Base-by-base conservation (phyloP, 2,113 vertebrate genomes). In the Campylorhamphus procurvoides region DNA sequence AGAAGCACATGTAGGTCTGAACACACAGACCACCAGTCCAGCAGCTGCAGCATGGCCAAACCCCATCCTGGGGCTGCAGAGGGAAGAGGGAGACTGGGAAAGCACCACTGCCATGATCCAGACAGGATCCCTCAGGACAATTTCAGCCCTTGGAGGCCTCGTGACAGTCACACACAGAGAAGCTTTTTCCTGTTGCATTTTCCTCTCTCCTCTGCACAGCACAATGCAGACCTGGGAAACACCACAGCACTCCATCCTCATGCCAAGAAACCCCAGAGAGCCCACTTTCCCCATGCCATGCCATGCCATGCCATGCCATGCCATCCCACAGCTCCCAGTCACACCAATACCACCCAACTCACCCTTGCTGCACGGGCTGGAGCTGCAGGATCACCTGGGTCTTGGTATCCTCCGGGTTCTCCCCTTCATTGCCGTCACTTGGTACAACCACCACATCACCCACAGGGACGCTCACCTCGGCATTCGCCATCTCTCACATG, bases 351-450 rank as follows among this genome's bases (percentile, higher is more conserved):
- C 33, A 5, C 22, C 52, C 66, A 31, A 97, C 98, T 97, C 98
- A 99, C 99, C 99, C 98, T 63, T 99, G 98, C 42, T 98, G 97
- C 93, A 99, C 98, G 5, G 99, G 98, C 92, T 99, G 99, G 63
- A 99, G 98, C 96, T 99, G 99, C 94, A 99, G 86, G 93, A 99
- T 98, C 95, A 99, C 99, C 97, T 99, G 98, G 80, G 98, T 99
- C 97, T 99, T 99, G 83, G 97, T 98, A 42, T 98, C 98, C 97
- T 99, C 99, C 58, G 98, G 98, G 12, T 97, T 98, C 86, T 98
- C 98, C 62, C 98, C 98, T 87, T 99, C 98, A 58, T 97, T 98
- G 18, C 98, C 98, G 4, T 98, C 98, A 82, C 98, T 98, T 97
- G 98, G 99, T 89, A 98, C 98, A 89, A 98, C 98, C 96, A 98